Evolutionary conservation across 1,140 invertebrate species (phyloP).

Genomic region (Cydia pomonella): DNA sequence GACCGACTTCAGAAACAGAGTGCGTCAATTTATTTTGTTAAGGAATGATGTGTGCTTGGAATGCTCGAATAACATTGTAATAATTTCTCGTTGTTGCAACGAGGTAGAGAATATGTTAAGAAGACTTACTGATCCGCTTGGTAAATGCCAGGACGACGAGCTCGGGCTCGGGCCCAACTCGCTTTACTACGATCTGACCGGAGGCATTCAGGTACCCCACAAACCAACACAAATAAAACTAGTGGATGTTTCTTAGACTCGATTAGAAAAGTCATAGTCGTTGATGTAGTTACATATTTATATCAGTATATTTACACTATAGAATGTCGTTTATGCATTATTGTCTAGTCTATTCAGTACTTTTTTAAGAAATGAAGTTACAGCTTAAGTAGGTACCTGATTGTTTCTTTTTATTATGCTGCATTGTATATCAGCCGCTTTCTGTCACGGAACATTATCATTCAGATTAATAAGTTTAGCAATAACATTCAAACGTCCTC

Average conservation of each 20-base stretch:
- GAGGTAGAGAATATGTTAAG: conserved; percentile 73
- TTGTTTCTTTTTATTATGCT: conserved; percentile 52
- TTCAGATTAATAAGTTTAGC: not conserved
- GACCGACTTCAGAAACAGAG: not conserved
- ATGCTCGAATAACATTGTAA: conserved; percentile 62
- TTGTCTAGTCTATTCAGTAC: not conserved
- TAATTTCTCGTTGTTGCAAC: conserved; percentile 69
- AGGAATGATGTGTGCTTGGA: conserved; percentile 54
- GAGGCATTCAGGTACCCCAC: conserved; percentile 78
- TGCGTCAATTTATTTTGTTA: conserved; percentile 37
- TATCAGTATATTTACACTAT: conserved; percentile 6
- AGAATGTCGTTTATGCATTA: conserved; percentile 17
- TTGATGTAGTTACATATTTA: conserved; percentile 5
- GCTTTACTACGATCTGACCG: conserved; percentile 79
- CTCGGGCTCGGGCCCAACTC: conserved; percentile 75
- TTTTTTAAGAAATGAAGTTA: conserved; percentile 38
- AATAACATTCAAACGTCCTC: not conserved
- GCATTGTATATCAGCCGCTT: not conserved
- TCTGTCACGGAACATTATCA: not conserved
- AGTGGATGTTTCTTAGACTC: conserved; percentile 39
- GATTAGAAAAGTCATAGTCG: conserved; percentile 9
- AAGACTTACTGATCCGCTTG: conserved; percentile 77
- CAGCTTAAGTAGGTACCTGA: conserved; percentile 68
- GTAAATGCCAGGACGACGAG: conserved; percentile 79
- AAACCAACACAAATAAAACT: conserved; percentile 40